Evolutionary conservation across 2,888 invertebrate species (phyloP).

Genomic region (Troides oblongomaculatus): DNA sequence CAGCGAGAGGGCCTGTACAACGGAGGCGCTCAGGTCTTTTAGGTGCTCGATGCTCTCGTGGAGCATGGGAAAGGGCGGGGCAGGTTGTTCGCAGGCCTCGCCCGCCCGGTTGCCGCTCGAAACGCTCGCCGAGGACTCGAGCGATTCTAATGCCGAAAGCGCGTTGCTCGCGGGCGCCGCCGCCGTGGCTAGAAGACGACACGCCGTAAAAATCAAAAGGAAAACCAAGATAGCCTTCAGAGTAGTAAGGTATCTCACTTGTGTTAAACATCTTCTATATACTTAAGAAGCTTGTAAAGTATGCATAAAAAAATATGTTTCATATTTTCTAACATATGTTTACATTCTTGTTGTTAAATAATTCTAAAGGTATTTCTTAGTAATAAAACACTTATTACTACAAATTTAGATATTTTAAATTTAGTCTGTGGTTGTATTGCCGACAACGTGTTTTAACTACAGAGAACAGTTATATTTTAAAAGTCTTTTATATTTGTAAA

Average conservation of each 20-base stretch:
- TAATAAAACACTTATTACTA: no score
- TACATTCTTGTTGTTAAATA: no score
- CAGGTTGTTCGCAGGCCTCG: slow-evolving; percentile 52
- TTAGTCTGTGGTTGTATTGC: no score
- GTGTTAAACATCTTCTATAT: no score
- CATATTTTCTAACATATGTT: no score
- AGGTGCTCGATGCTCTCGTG: slow-evolving; percentile 76
- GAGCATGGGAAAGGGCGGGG: slow-evolving; percentile 54
- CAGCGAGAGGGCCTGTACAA: slow-evolving; percentile 70
- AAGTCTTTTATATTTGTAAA: no score
- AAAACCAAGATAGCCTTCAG: slow-evolving; percentile 70
- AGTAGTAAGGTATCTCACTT: slow-evolving; percentile 55
- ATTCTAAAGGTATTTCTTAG: no score
- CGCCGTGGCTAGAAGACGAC: slow-evolving; percentile 69
- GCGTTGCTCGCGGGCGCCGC: slow-evolving; percentile 67
- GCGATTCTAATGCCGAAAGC: slow-evolving; percentile 56
- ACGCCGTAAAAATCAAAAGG: slow-evolving; percentile 71
- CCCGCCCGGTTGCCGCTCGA: slow-evolving; percentile 42
- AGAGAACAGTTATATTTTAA: no score
- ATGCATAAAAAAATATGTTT: no score
- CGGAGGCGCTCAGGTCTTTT: slow-evolving; percentile 76
- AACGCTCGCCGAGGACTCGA: slow-evolving; percentile 45
- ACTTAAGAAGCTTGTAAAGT: no score
- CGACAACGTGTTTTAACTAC: no score
- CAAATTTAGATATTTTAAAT: no score